These are phyloP conservation scores for Drosophila takahashii DNA, from an alignment of 1,140 invertebrate species.

Conservation along the genomic window DNA sequence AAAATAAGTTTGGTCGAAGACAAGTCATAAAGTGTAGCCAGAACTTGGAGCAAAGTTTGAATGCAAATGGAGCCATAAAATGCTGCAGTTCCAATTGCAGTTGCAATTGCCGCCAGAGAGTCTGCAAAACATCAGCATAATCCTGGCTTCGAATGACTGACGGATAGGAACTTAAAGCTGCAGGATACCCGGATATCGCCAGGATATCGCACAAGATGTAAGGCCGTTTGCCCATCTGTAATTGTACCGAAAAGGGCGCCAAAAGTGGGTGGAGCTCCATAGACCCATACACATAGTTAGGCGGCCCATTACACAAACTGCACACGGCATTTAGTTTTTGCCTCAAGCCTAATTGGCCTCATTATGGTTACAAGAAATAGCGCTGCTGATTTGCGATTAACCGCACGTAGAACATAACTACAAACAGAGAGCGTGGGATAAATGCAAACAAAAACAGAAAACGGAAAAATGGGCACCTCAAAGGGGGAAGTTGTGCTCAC, in stretches of 20 bases:
- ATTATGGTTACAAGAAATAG: constrained; percentile 62
- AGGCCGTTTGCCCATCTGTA: constrained; percentile 21
- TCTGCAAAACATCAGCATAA: constrained; percentile 48
- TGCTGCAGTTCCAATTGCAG: constrained; percentile 32
- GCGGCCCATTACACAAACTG: constrained; percentile 70
- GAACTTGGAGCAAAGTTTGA: constrained; percentile 38
- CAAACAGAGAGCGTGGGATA: constrained; percentile 38
- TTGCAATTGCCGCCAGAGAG: constrained; percentile 33
- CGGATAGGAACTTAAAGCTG: constrained; percentile 40
- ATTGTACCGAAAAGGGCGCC: constrained; percentile 1
- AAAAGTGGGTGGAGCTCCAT: neutral
- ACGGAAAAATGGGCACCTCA: constrained; percentile 3
- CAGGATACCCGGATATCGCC: constrained; percentile 8
- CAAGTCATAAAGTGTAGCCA: constrained; percentile 35
- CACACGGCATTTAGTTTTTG: constrained; percentile 77
- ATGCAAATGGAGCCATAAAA: constrained; percentile 55
- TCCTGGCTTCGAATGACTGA: constrained; percentile 40
- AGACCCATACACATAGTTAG: constrained; percentile 46
- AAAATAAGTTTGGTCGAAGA: constrained; percentile 16
- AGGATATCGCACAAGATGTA: constrained; percentile 35
- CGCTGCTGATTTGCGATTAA: constrained; percentile 76
- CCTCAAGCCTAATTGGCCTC: constrained; percentile 71
- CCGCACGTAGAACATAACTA: constrained; percentile 72
- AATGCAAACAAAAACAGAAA: constrained; percentile 22
- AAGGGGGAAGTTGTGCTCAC: constrained; percentile 24